Evolutionary conservation across 2,797 vertebrate genomes (phyloP).

Genomic region (Thunnus albacares): DNA sequence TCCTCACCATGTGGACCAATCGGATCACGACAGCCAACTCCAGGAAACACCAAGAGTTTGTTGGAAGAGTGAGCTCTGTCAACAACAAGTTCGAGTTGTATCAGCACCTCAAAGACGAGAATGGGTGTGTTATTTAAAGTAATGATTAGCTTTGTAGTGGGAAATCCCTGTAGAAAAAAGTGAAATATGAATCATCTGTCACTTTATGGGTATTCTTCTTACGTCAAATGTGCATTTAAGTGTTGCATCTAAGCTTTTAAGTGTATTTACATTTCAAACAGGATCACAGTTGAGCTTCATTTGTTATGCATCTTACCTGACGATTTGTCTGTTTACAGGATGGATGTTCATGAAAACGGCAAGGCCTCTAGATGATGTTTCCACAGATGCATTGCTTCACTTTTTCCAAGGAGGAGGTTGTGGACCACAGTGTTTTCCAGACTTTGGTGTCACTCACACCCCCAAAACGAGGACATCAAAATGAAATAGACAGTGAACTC

Average conservation of each 20-base stretch:
- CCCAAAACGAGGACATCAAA: slow-evolving; percentile 35
- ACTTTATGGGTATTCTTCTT: background rate
- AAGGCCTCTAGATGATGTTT: slow-evolving; percentile 93
- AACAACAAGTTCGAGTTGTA: slow-evolving; percentile 97
- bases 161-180: too few relatives aligned
- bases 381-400: slow-evolving; percentile 2
- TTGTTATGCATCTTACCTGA: background rate
- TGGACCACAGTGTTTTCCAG: slow-evolving; percentile 58
- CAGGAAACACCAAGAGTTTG: slow-evolving; percentile 97
- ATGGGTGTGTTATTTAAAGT: slow-evolving; percentile 86
- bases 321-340: slow-evolving; percentile 80
- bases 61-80: slow-evolving; percentile 93
- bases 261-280: background rate
- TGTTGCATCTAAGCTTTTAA: background rate
- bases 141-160: background rate
- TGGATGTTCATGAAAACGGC: slow-evolving; percentile 95
- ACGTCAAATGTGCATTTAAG: background rate
- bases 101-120: slow-evolving; percentile 98
- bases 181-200: background rate
- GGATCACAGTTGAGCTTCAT: background rate
- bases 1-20: slow-evolving; percentile 96
- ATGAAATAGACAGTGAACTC: slow-evolving; percentile 47
- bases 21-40: slow-evolving; percentile 96
- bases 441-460: slow-evolving; percentile 16
- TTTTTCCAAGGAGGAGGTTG: slow-evolving; percentile 44